Percentiles rank a stretch among this genome's conserved stretches.
These are phyloP conservation scores for Drosophila ercepeae DNA, from an alignment of 1,140 invertebrate species.

Conservation along the genomic window DNA sequence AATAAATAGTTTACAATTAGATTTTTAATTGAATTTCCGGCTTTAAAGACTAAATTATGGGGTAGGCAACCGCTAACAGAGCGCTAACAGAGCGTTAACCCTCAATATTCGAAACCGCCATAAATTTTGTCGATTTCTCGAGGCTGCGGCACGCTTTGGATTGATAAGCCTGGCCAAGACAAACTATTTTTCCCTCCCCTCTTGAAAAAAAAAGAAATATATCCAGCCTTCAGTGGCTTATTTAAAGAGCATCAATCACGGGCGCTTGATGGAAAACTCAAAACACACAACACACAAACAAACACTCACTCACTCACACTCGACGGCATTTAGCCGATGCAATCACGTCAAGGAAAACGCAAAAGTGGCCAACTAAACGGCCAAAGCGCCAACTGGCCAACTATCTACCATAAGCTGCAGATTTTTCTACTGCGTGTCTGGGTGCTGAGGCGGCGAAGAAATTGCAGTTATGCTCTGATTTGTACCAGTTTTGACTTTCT, in stretches of 20 bases:
- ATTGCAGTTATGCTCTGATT: constrained; percentile 84
- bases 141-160: constrained; percentile 49
- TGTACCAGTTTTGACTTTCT: constrained; percentile 84
- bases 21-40: too few relatives aligned
- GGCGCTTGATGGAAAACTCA: constrained; percentile 16
- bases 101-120: constrained; percentile 53
- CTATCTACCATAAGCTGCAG: constrained; percentile 3
- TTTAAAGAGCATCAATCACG: constrained; percentile 78
- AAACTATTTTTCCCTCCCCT: constrained; percentile 31
- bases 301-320: neutral
- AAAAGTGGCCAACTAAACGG: constrained; percentile 34
- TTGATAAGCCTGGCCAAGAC: constrained; percentile 61
- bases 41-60: neutral
- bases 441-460: constrained; percentile 70
- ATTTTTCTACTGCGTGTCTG: constrained; percentile 51
- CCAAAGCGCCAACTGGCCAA: neutral
- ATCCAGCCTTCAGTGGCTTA: constrained; percentile 52
- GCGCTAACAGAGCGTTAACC: neutral
- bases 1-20: neutral
- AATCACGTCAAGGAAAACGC: constrained; percentile 65
- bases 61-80: neutral
- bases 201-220: constrained; percentile 14
- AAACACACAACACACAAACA: too few relatives aligned
- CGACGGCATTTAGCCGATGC: constrained; percentile 29
- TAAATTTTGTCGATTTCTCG: constrained; percentile 42